These are phyloP conservation scores for Popillia japonica DNA, from an alignment of 1,140 invertebrate species.

Conservation along the genomic window DNA sequence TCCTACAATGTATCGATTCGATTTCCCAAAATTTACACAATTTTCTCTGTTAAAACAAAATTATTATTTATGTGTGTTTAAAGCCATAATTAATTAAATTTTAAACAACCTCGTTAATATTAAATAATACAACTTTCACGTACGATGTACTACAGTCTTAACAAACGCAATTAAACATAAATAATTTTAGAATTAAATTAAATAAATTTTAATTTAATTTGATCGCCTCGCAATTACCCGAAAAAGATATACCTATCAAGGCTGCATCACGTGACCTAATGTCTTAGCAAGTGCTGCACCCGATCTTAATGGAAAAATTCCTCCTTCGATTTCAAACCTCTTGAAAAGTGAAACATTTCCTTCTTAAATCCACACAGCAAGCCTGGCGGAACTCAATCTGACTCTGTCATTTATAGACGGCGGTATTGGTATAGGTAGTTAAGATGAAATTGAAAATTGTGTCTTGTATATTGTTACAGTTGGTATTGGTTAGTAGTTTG, in stretches of 20 bases:
- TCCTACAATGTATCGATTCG: too few relatives aligned
- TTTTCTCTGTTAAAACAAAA: too few relatives aligned
- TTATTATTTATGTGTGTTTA: too few relatives aligned
- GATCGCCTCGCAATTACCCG: not conserved
- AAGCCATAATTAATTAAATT: too few relatives aligned
- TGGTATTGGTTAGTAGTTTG: conserved; percentile 4
- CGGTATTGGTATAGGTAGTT: not conserved
- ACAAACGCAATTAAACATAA: too few relatives aligned
- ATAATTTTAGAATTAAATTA: too few relatives aligned
- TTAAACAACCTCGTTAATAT: too few relatives aligned
- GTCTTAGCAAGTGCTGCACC: not conserved
- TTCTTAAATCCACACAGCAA: not conserved
- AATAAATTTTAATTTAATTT: too few relatives aligned
- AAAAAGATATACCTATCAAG: not conserved
- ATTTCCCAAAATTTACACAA: too few relatives aligned
- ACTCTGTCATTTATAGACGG: not conserved
- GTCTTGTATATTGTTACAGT: not conserved
- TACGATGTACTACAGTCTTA: too few relatives aligned
- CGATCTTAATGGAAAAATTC: not conserved
- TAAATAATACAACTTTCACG: too few relatives aligned
- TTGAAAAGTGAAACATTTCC: conserved; percentile 17
- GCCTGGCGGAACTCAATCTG: not conserved
- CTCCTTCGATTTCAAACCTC: not conserved
- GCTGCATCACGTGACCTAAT: not conserved
- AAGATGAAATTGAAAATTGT: not conserved